Evolutionary conservation across 1,140 invertebrate genomes (phyloP), one percentile per base, ranked within the genome.

Genomic region (Leptopilina boulardi): DNA sequence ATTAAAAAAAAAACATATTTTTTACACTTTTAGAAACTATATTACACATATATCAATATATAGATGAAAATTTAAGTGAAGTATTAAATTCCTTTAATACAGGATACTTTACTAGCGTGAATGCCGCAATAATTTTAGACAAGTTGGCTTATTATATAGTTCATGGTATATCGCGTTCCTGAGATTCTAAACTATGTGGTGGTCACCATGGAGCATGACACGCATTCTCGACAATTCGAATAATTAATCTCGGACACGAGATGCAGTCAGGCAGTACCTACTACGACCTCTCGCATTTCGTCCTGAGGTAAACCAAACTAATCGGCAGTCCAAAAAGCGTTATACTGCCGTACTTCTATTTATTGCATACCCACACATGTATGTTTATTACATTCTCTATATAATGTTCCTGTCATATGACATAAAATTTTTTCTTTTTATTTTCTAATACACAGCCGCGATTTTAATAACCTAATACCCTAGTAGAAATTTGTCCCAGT

Each of bases 351-450:
- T 72, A 74, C 77, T 79, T 85, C 77, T 75, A 84, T 84, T 83
- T 83, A 84, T 85, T 82, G n/a, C n/a, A n/a, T n/a, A n/a, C n/a
- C n/a, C n/a, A 77, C 13, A 42, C 41, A 42, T 47, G 8, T 51
- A 51, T 72, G 76, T 82, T 82, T 82, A 83, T 83, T 80, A 72
- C 82, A 74, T 83, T 82, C 80, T 5, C n/a, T 75, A 81, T 77
- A 71, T 81, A n/a, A n/a, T 72, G 51, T 73, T 30, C 71, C 30
- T 30, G 42, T 19, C 42, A 54, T n/a, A n/a, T 70, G 74, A 78
- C 76, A 71, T 66, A 79, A 82, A 83, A 83, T 84, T 51, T 21
- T 41, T 73, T 70, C 47, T 77, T 75, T 59, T 71, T 41, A n/a
- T 13, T 71, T 74, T 59, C 73, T 77, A 77, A 80, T 76, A 74